Percentiles rank a stretch among this genome's conserved stretches.
These are phyloP conservation scores for Pseudococcus jackbeardsleyi DNA, from an alignment of 2,888 invertebrate species.

Conservation along the genomic window DNA sequence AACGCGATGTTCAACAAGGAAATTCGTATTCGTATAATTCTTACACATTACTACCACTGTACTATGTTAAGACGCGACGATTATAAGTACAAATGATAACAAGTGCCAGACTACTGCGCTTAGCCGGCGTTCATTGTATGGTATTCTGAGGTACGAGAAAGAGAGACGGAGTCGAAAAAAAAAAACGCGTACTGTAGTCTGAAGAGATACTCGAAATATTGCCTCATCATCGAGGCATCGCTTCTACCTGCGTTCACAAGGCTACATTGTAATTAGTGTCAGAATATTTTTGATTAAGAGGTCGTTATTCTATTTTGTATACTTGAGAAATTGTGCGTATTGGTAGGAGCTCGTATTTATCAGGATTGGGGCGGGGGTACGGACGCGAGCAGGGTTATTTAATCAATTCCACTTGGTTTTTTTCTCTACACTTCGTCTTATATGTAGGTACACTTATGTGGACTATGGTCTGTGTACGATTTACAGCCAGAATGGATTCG, in stretches of 20 bases:
- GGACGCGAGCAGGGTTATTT: conserved; percentile 25
- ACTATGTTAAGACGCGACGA: conserved; percentile 26
- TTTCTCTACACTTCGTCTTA: not conserved
- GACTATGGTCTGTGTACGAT: not conserved
- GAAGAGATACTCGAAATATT: conserved; percentile 64
- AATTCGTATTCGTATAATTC: conserved; percentile 15
- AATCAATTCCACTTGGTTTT: conserved; percentile 22
- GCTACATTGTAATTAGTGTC: conserved; percentile 65
- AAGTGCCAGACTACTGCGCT: conserved; percentile 45
- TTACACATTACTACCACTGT: not conserved
- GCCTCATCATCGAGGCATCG: conserved; percentile 63
- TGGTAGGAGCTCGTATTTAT: not conserved
- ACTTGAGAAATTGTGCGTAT: conserved; percentile 54
- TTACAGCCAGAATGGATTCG: not conserved
- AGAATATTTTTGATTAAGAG: conserved; percentile 65
- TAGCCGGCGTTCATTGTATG: conserved; percentile 6
- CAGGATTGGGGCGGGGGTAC: not conserved
- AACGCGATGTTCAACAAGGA: not conserved
- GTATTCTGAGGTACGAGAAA: not conserved
- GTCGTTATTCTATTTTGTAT: conserved; percentile 64
- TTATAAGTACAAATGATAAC: conserved; percentile 48
- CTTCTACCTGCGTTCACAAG: conserved; percentile 32
- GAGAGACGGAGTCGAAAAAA: conserved; percentile 19
- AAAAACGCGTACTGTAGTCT: conserved; percentile 36
- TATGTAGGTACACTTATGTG: not conserved